Evolutionary conservation across 2,113 vertebrate genomes (phyloP), one percentile per base, ranked within the genome.

Genomic region (Dendrocopos noguchii): DNA sequence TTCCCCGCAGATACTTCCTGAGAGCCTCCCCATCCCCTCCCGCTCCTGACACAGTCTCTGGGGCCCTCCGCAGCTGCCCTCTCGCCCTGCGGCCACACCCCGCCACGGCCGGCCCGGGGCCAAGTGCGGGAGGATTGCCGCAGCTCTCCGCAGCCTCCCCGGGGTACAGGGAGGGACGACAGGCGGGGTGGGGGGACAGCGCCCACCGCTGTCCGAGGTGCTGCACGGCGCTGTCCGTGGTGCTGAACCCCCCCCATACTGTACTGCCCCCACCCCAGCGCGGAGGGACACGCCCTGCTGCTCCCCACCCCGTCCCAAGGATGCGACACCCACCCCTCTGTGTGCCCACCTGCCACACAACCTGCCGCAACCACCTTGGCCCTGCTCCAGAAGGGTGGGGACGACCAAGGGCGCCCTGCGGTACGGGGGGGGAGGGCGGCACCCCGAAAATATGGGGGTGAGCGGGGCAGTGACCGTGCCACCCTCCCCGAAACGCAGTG

Each of bases 401-500:
- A 42, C 9, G 17, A 25, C 36, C 10, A 4, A 57, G 22, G 22
- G 1, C 27, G 1, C 15, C 29, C 56, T 28, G 44, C 19, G 6
- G 17, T 27, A 1, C 11, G 9, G 3, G 5, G 16, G 16, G 2
- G 8, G 25, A 52, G 3, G 10, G 4, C 7, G 3, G 6, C 13
- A 29, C 20, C 36, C 44, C 39, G 6, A 3, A 56, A 55, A 12
- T 22, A 8, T 14, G 34, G 1, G 16, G 24, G 36, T 1, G 31
- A 12, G 16, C 1, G 14, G 13, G 34, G 4, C 34, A 16, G 15
- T 10, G 55, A 28, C 21, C 1, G 4, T 17, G 21, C 13, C 17
- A n/a, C 15, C 9, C 12, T 52, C 24, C 36, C 44, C 4, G 3
- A n/a, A 34, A n/a, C 3, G 4, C n/a, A 4, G 31, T 57, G 61